Base-by-base conservation (phyloP, 2,113 vertebrate genomes). In the Oriolus oriolus region DNA sequence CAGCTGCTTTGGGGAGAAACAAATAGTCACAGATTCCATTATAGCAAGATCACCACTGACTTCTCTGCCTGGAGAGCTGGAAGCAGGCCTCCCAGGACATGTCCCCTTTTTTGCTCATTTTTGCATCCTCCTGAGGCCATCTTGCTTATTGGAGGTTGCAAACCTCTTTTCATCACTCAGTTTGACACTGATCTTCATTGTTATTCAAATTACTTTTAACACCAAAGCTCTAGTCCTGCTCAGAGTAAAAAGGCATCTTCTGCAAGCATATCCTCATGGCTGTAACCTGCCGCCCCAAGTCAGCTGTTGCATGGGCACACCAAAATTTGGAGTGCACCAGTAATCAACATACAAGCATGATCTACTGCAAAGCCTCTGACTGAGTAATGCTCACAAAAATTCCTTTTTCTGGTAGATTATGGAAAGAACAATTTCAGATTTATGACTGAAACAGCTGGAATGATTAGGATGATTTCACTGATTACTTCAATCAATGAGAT, bases 351-450 rank as follows among this genome's bases (percentile, higher is more conserved):
- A 31, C 1, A 68, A 37, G 5, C 22, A 45, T 13, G 31, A 76
- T 11, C 13, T 71, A 19, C 13, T 76, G 42, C 44, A 88, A 87
- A 81, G 44, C 16, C 30, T 78, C 52, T 59, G 47, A 21, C 33
- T 75, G 33, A 49, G 31, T 47, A 88, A 64, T 1, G 16, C 5
- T 37, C 42, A 57, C 22, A 57, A 42, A 76, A 78, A 30, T 13
- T 39, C 15, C 3, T 59, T 39, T 68, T 53, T n/a, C 22, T 59
- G 37, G 21, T 52, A 65, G 31, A 39, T 31, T 0, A 0, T n/a
- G 15, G 49, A 39, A 27, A 70, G 23, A 61, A 53, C 31, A 64
- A 49, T 26, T 26, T 44, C 30, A 42, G 22, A 35, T 59, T 70
- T 84, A 31, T 31, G 26, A 44, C 1, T 30, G 47, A 82, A 94